Base-by-base conservation (phyloP, 1,140 invertebrate genomes). In the Kradibia gibbosae region DNA sequence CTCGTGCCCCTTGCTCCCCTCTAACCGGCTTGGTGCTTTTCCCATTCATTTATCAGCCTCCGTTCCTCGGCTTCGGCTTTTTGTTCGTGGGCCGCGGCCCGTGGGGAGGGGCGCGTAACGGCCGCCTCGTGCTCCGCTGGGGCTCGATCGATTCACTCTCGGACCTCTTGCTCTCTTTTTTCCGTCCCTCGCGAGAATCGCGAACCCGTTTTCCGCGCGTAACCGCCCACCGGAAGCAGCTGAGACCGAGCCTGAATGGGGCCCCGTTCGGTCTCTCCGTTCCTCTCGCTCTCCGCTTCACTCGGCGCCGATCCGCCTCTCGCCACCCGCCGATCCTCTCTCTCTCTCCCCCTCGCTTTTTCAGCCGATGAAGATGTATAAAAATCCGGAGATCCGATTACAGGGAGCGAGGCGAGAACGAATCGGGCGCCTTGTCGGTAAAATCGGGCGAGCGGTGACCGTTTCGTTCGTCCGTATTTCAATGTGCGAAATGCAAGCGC, bases 211-310 rank as follows among this genome's bases (percentile, higher is more conserved):
- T 91, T 86, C 88, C 82, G 77, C 82, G 87, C 85, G 86, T 89
- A 22, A 80, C 90, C 90, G 90, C 90, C 90, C 90, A 91, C 90
- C 90, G 90, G 90, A 91, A 91, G 82, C 90, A 91, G 90, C 90
- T 91, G 90, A 87, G 85, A 75, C 79, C 77, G 83, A 82, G 83
- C 83, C 78, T 88, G 86, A 88, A 89, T 88, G 85, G 85, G 86
- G 85, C 36, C 25, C 31, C 36, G 65, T 34, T 8, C 55, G 55
- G n/a, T 7, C 55, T 34, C 57, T n/a, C 57, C n/a, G 15, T 36
- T n/a, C 11, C 62, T 65, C 62, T 65, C 62, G 3, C 20, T 28
- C 25, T 4, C 20, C 15, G 7, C 45, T 17, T 53, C 50, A 53
- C 50, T 53, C 31, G 1, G 34, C n/a, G n/a, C n/a, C n/a, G n/a